phyloP scores from a whole-genome alignment of 2,113 vertebrate species.

The Dolichotis patagonum region DNA sequence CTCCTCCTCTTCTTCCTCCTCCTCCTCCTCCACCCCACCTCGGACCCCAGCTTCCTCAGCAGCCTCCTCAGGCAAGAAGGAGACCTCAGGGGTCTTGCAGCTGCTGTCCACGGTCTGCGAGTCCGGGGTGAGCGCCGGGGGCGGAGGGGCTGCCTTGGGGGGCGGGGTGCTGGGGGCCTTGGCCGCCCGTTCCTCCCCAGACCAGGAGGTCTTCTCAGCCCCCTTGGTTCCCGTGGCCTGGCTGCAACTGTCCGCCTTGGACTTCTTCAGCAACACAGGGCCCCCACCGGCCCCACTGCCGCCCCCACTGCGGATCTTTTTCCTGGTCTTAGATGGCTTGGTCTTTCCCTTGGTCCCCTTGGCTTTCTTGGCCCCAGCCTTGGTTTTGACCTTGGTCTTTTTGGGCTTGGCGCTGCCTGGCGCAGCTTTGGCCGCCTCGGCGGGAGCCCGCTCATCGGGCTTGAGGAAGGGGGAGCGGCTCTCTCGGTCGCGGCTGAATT shows the following conservation, averaged over 20 bases:
- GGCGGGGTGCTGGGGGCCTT: slow-evolving; percentile 86
- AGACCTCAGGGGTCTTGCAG: slow-evolving; percentile 93
- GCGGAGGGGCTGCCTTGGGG: slow-evolving; percentile 79
- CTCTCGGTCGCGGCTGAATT: slow-evolving; percentile 95
- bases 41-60: slow-evolving; percentile 78
- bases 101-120: slow-evolving; percentile 96
- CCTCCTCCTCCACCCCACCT: slow-evolving; percentile 79
- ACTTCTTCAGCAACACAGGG: slow-evolving; percentile 81
- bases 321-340: slow-evolving; percentile 81
- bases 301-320: slow-evolving; percentile 73
- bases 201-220: slow-evolving; percentile 80
- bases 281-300: slow-evolving; percentile 42
- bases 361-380: slow-evolving; percentile 73
- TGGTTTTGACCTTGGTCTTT: slow-evolving; percentile 79
- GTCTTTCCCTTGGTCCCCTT: slow-evolving; percentile 81
- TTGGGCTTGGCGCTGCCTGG: slow-evolving; percentile 74
- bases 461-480: slow-evolving; percentile 95
- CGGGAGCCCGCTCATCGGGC: slow-evolving; percentile 77
- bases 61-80: slow-evolving; percentile 91
- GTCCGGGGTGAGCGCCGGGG: slow-evolving; percentile 91
- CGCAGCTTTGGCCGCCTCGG: slow-evolving; percentile 83
- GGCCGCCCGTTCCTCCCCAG: slow-evolving; percentile 80
- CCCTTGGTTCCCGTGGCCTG: slow-evolving; percentile 77
- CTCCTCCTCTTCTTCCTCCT: slow-evolving; percentile 79
- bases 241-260: slow-evolving; percentile 86